Conservation (phyloP, 2,888 invertebrate genomes). For the Deilephila porcellus region DNA sequence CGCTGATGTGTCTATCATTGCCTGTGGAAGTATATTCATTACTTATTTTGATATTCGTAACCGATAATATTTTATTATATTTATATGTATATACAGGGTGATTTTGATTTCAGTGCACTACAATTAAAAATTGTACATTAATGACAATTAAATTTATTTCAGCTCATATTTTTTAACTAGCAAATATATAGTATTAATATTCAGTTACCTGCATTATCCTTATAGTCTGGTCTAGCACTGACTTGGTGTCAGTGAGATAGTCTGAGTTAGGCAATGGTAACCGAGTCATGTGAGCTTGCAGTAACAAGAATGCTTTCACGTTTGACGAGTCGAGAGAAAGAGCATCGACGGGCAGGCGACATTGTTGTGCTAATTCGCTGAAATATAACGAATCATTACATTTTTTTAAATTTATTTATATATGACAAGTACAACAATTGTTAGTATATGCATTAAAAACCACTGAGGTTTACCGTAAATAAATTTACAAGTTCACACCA, state of each 20-base stretch:
- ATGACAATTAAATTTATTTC: no score
- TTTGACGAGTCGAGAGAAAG: conserved; percentile 95
- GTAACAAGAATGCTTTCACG: conserved; percentile 95
- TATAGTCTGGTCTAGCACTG: conserved; percentile 97
- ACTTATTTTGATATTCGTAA: neutral
- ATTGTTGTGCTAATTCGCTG: conserved; percentile 92
- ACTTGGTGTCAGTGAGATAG: conserved; percentile 98
- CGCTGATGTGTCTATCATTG: conserved; percentile 97
- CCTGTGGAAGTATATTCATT: conserved; percentile 81
- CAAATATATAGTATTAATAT: neutral
- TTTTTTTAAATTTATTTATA: no score
- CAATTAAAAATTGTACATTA: no score
- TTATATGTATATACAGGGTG: no score
- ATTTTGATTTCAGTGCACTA: no score
- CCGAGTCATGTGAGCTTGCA: conserved; percentile 97
- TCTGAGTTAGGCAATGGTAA: conserved; percentile 94
- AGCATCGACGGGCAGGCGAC: conserved; percentile 89
- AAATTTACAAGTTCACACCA: no score
- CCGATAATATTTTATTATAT: no score
- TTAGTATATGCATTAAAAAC: no score
- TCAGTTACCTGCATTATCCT: conserved; percentile 93
- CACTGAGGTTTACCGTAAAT: no score
- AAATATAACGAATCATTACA: conserved; percentile 40
- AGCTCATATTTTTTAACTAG: neutral
- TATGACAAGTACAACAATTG: no score